phyloP scores from a whole-genome alignment of 2,113 vertebrate genomes.

The Isichthys henryi region DNA sequence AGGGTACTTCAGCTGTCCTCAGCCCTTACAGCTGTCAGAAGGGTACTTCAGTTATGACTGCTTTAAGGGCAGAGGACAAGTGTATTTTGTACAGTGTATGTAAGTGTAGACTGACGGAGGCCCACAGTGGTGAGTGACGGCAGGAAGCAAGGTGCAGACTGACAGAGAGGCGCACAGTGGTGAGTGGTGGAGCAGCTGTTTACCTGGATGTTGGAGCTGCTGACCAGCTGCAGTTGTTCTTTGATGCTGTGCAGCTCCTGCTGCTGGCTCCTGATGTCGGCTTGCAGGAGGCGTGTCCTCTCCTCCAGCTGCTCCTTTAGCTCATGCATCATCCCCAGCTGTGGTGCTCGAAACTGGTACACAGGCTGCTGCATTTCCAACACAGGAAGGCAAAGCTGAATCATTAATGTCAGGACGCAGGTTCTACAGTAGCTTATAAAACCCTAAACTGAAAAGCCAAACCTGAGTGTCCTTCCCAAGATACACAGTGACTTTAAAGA shows the following conservation, averaged over 20 bases:
- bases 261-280: conserved; percentile 73
- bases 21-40: no score
- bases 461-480: neutral
- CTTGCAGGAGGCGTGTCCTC: conserved; percentile 69
- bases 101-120: no score
- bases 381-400: neutral
- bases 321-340: conserved; percentile 73
- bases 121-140: no score
- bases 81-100: no score
- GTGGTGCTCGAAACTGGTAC: conserved; percentile 50
- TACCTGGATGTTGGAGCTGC: conserved; percentile 71
- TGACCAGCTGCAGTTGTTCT: conserved; percentile 72
- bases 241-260: conserved; percentile 75
- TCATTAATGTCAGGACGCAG: neutral
- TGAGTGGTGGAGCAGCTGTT: no score
- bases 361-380: conserved; percentile 12
- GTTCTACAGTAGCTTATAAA: neutral
- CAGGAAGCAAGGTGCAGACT: no score
- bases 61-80: no score
- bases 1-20: no score
- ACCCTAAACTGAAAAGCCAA: neutral
- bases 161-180: no score
- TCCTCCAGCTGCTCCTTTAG: conserved; percentile 80
- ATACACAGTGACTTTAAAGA: neutral
- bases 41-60: no score